phyloP scores from a whole-genome alignment of 2,113 vertebrate species.

The Cryptomyrus ogoouensis region DNA sequence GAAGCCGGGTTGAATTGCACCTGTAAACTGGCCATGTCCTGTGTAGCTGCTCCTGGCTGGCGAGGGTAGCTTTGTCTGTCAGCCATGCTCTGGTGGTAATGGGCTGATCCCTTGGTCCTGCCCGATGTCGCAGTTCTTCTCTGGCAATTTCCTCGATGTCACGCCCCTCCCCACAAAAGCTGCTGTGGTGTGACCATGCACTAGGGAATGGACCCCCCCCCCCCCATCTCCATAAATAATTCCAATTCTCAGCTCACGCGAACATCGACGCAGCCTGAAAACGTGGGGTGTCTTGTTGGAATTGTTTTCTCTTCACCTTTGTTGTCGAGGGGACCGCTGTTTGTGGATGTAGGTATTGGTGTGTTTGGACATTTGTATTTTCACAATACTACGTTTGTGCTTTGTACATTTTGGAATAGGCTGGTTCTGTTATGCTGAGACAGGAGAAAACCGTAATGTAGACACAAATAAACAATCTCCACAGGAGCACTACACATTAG shows the following conservation, averaged over 20 bases:
- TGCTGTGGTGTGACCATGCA: conserved; percentile 20
- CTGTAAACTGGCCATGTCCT: conserved; percentile 19
- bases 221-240: conserved; percentile 31
- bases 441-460: background rate
- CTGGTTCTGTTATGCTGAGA: background rate
- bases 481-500: background rate
- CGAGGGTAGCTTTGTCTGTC: conserved; percentile 19
- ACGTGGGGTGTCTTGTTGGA: conserved; percentile 16
- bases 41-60: background rate
- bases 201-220: conserved; percentile 9
- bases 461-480: background rate
- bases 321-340: background rate
- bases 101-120: background rate
- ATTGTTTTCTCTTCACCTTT: conserved; percentile 26
- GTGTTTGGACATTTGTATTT: background rate
- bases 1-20: conserved; percentile 5
- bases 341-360: background rate
- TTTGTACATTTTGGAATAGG: background rate
- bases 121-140: background rate
- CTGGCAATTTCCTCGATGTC: conserved; percentile 13
- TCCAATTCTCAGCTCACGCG: conserved; percentile 20
- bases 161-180: conserved; percentile 6
- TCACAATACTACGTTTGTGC: background rate
- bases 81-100: conserved; percentile 26
- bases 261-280: conserved; percentile 24